These are phyloP conservation scores for Etia nguti DNA, from an alignment of 2,113 vertebrate genomes.

Conservation along the genomic window DNA sequence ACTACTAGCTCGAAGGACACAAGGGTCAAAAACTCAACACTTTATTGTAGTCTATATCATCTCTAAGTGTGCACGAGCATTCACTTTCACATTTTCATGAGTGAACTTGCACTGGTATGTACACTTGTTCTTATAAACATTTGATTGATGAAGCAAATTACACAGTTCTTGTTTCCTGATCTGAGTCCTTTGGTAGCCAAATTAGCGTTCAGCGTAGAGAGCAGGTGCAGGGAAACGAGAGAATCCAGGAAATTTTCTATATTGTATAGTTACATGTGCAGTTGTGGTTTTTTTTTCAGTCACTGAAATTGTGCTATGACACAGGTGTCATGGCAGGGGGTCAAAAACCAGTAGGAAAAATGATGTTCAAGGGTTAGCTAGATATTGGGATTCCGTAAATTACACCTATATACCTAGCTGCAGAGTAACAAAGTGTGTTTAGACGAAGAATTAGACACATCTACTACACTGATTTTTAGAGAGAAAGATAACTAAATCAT, in stretches of 20 bases:
- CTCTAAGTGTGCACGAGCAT: not conserved
- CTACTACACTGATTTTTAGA: not conserved
- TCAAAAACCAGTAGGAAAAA: not conserved
- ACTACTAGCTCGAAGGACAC: not conserved
- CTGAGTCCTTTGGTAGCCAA: not conserved
- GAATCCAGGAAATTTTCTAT: not conserved
- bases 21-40: constrained; percentile 10
- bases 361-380: not conserved
- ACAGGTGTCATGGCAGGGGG: not conserved
- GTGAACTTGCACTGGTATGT: not conserved
- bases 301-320: not conserved
- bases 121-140: not conserved
- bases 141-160: not conserved
- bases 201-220: not conserved
- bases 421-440: not conserved
- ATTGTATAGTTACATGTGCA: not conserved
- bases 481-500: not conserved
- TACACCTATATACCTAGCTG: not conserved
- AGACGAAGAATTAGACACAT: not conserved
- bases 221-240: not conserved
- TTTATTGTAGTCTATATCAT: not conserved
- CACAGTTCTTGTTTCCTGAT: not conserved
- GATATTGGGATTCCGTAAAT: not conserved
- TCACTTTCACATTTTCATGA: not conserved
- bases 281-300: fast-evolving